Base-by-base conservation (phyloP, 2,113 vertebrate species). In the Lagopus leucura region DNA sequence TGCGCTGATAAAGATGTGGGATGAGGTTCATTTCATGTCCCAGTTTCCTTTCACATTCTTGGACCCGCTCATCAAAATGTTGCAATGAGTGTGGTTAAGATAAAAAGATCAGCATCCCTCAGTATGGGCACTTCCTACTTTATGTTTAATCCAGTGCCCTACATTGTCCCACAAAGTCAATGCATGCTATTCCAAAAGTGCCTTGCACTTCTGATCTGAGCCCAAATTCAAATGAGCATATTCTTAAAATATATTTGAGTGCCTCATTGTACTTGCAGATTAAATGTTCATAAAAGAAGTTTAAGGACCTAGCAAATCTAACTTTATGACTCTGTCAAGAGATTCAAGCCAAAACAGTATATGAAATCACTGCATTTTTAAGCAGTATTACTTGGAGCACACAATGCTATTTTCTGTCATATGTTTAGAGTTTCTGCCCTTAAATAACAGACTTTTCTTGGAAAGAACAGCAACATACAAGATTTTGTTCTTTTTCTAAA, bases 1-100 rank as follows among this genome's bases (percentile, higher is more conserved):
- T 48, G 96, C 94, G 70, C 90, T 94, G 90, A 93, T 95, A 97
- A 97, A 96, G 80, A 80, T 52, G 72, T 82, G 88, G 96, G 87
- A 95, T 79, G 90, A 95, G 87, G 92, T 95, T 93, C 86, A 89
- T 92, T 96, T 96, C 61, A 55, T 73, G 87, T 88, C 82, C 93
- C 79, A 52, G 66, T 93, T 97, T 93, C 82, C 47, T 45, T 74
- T 66, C 57, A 48, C 78, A 18, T 93, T 93, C 64, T 82, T 34
- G 13, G 79, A 84, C 42, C 74, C n/a, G 16, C 6, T 40, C 48
- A 36, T 77, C 80, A 95, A 95, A 97, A 95, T 64, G 79, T 76
- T 85, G 78, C 55, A 63, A 21, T 0, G 1, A 77, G 50, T 50
- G 34, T 30, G 70, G 24, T 36, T 5, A 88, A 88, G 58, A 91